Percentiles rank a stretch among this genome's conserved stretches.
Conservation (phyloP, 1,140 invertebrate species). For the Amphibalanus amphitrite region DNA sequence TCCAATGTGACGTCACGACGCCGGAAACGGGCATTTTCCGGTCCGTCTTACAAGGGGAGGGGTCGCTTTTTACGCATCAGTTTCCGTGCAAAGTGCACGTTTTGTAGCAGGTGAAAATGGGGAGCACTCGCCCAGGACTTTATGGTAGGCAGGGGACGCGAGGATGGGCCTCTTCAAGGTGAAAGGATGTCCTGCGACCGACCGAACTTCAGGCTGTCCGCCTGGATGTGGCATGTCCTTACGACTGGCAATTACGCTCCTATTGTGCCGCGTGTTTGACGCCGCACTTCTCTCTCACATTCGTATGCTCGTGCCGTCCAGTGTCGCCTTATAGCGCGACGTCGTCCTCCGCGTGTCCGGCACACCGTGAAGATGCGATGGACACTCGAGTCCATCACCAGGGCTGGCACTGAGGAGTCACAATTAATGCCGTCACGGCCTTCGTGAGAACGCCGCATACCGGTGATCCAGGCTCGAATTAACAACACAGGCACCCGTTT, state of each 20-base stretch:
- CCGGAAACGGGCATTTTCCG: not conserved
- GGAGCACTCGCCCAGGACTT: too few species aligned
- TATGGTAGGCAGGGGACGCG: too few species aligned
- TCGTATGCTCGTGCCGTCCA: not conserved
- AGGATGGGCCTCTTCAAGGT: not conserved
- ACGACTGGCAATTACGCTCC: not conserved
- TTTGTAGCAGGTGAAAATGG: not conserved
- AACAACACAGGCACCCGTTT: not conserved
- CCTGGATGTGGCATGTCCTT: too few species aligned
- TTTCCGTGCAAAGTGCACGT: not conserved
- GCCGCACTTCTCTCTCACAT: not conserved
- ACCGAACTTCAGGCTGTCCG: too few species aligned
- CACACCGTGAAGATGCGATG: too few species aligned
- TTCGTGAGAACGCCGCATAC: not conserved
- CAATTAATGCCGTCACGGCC: not conserved
- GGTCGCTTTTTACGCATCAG: not conserved
- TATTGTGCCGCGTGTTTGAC: not conserved
- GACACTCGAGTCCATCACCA: not conserved
- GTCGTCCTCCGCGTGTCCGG: too few species aligned
- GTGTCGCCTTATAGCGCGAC: not conserved
- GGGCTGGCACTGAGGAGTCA: not conserved
- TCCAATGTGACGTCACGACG: not conserved
- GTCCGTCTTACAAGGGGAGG: not conserved
- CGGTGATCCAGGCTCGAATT: not conserved
- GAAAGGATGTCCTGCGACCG: not conserved